Conservation (phyloP, 2,888 invertebrate genomes). For the Pyrrhia umbra region DNA sequence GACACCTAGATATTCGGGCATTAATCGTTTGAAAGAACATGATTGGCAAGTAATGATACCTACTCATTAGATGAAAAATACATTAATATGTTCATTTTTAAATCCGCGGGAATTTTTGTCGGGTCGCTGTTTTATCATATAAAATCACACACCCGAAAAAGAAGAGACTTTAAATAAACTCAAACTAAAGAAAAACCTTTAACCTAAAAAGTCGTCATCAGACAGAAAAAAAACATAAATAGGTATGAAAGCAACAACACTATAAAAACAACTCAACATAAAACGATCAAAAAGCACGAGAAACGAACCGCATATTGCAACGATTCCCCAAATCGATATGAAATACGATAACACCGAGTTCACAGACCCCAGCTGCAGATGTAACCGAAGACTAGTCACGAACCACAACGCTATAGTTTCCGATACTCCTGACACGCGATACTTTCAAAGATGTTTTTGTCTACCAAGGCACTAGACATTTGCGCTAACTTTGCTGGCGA, state of each 20-base stretch:
- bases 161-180: too few relatives aligned
- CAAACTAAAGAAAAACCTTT: too few relatives aligned
- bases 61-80: too few relatives aligned
- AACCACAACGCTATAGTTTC: constrained; percentile 57
- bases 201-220: too few relatives aligned
- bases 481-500: constrained; percentile 12
- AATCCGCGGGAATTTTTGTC: too few relatives aligned
- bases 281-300: constrained; percentile 5
- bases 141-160: too few relatives aligned
- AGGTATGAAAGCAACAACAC: background rate
- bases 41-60: too few relatives aligned
- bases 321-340: constrained; percentile 54
- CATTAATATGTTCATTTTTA: too few relatives aligned
- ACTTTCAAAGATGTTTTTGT: constrained; percentile 32
- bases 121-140: too few relatives aligned
- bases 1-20: too few relatives aligned
- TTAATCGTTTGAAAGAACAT: too few relatives aligned
- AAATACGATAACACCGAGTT: constrained; percentile 61
- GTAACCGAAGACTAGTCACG: constrained; percentile 65
- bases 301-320: constrained; percentile 33
- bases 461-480: constrained; percentile 7
- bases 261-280: background rate
- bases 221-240: too few relatives aligned
- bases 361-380: constrained; percentile 66
- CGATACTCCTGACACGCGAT: constrained; percentile 58